These are phyloP conservation scores for Philaethria dido DNA, from an alignment of 2,888 invertebrate genomes.

Conservation along the genomic window DNA sequence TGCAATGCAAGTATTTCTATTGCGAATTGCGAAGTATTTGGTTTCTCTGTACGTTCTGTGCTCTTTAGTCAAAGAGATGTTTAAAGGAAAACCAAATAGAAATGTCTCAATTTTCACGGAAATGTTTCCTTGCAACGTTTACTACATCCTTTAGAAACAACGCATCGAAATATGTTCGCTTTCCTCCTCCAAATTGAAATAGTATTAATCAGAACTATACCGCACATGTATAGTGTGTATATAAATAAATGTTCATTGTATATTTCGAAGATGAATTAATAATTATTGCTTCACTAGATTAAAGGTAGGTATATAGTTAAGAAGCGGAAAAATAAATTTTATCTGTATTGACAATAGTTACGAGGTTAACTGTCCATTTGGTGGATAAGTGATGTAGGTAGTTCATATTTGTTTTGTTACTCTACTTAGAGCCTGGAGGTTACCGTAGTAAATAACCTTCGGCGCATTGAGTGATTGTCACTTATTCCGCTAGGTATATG, in stretches of 20 bases:
- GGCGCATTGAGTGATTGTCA: slow-evolving; percentile 13
- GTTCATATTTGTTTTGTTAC: slow-evolving; percentile 4
- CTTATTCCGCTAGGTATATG: neutral
- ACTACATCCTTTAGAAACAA: slow-evolving; percentile 43
- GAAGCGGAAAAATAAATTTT: neutral
- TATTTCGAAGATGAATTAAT: neutral
- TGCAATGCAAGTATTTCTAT: slow-evolving; percentile 45
- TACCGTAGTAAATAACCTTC: neutral
- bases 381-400: slow-evolving; percentile 5
- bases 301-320: neutral
- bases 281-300: too few relatives aligned
- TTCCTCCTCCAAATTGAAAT: slow-evolving; percentile 38
- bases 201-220: slow-evolving; percentile 22
- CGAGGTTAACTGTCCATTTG: neutral
- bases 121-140: slow-evolving; percentile 57
- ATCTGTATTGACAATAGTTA: neutral
- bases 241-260: neutral
- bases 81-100: slow-evolving; percentile 76
- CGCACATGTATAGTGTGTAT: neutral
- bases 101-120: slow-evolving; percentile 78
- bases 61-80: slow-evolving; percentile 61
- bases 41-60: slow-evolving; percentile 46
- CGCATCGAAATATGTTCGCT: slow-evolving; percentile 56
- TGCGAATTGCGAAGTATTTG: slow-evolving; percentile 52
- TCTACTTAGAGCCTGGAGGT: slow-evolving; percentile 8